Base-by-base conservation (phyloP, 2,113 vertebrate genomes). In the Sardina pilchardus region DNA sequence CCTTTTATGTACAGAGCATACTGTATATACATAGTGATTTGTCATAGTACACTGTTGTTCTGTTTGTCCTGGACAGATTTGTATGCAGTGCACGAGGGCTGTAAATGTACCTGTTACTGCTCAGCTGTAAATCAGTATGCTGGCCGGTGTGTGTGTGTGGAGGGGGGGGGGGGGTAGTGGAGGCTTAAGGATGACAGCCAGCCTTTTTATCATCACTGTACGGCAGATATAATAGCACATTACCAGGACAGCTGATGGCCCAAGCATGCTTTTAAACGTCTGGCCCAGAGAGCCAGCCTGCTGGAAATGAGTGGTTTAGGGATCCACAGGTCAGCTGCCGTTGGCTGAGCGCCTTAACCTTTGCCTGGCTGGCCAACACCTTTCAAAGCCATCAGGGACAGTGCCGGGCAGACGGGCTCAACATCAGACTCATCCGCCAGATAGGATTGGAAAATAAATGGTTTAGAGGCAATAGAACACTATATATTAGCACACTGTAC, bases 181-280 rank as follows among this genome's bases (percentile, higher is more conserved):
- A 1, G 71, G 71, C 71, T 78, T 78, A 39, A 17, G 71, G 71
- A 36, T 34, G 71, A 78, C 30, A 78, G 14, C 34, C 14, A 36
- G 71, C 71, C 71, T 78, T 78, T 78, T 36, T 78, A 78, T 78
- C 71, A 78, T 78, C 26, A 34, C 71, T 36, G 71, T 78, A 36
- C 39, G 71, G 71, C 67, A 78, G 71, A 78, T 30, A 78, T 34
- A 78, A 16, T 36, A 78, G 71, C 71, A 39, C 71, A 78, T 78
- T 78, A 78, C 71, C 26, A 14, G 16, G 71, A 36, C 71, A 78
- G 71, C 71, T 78, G 71, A 36, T 36, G 71, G 26, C 3, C 71
- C 71, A 78, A 36, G 71, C 71, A 36, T 14, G 71, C 71, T 78
- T 71, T 71, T 71, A 71, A 71, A 71, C 30, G 34, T 78, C 71